Evolutionary conservation across 92 coral and sea anemone species (phyloP).

Genomic region (Nematostella vectensis): DNA sequence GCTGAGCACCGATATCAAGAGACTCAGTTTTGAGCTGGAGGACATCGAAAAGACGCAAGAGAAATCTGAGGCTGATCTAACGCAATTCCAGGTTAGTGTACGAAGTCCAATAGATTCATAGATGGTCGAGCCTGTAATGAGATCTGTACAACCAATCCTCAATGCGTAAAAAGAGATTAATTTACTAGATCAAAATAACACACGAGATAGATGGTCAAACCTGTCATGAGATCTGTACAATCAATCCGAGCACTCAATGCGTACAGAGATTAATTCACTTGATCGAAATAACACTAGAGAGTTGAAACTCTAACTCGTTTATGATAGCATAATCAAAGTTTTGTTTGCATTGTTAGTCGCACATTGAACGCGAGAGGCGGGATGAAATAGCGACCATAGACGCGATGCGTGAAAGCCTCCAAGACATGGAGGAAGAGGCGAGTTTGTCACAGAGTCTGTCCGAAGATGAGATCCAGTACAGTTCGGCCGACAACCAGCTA

Average conservation of each 20-base stretch:
- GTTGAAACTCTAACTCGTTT: not conserved
- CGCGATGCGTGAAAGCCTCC: conserved; percentile 70
- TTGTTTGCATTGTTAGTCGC: not conserved
- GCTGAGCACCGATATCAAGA: conserved; percentile 32
- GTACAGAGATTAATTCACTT: too few species aligned
- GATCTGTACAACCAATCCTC: too few species aligned
- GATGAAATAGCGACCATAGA: conserved; percentile 67
- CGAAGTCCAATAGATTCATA: too few species aligned
- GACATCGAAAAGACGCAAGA: conserved; percentile 77
- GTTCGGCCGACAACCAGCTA: conserved; percentile 24
- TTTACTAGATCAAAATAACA: too few species aligned
- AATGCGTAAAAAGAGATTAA: too few species aligned
- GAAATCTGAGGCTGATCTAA: conserved; percentile 65
- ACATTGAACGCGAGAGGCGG: conserved; percentile 43
- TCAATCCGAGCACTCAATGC: too few species aligned
- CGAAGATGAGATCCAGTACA: conserved; percentile 48
- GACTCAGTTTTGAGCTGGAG: conserved; percentile 47
- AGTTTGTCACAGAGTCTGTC: conserved; percentile 66
- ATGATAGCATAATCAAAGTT: not conserved
- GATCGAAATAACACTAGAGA: too few species aligned
- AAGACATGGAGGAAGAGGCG: conserved; percentile 85
- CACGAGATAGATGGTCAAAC: too few species aligned
- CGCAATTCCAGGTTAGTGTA: conserved; percentile 55
- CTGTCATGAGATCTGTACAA: too few species aligned
- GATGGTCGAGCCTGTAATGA: too few species aligned